Base-by-base conservation (phyloP, 1,140 invertebrate species). In the Scaptomyza hsui region DNA sequence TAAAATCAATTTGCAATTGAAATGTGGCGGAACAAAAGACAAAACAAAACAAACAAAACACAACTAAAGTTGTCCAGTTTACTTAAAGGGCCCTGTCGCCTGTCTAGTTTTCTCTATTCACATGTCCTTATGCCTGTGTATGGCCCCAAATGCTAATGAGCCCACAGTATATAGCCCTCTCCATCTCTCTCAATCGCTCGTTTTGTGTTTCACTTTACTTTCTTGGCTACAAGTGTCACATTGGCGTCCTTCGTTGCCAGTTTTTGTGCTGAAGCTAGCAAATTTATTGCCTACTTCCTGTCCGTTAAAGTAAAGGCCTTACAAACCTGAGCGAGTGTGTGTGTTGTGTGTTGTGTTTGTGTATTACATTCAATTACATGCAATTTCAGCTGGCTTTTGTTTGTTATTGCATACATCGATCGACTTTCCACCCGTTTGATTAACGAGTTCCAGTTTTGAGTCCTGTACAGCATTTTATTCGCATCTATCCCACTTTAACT, bases 111-210 rank as follows among this genome's bases (percentile, higher is more conserved):
- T 61, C 53, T 37, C 7, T 29, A 29, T 74, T 72, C 61, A 73
- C 62, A 52, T 63, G 49, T 53, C 78, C 78, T 85, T 79, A 71
- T 77, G 71, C 68, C 44, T 24, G 73, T 62, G 68, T 6, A 72
- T 68, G 82, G 59, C 81, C 80, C 72, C 68, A 80, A 86, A 86
- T 86, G 78, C 82, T 86, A 86, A 86, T 86, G 81, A 86, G 82
- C 62, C 73, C 59, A 49, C 41, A 61, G n/a, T n/a, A n/a, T n/a
- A 64, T 51, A 9, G 3, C 32, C 42, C 32, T 29, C 29, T 35
- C 26, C 16, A 18, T 16, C 13, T 35, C 18, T 37, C 4, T 16
- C 10, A 39, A 18, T 59, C 12, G 37, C 4, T 32, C 47, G 16
- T 16, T 10, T 12, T 37, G 26, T 42, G 12, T n/a, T 32, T 52